Evolutionary conservation across 2,888 invertebrate species (phyloP).

Genomic region (Camponotus fellah): DNA sequence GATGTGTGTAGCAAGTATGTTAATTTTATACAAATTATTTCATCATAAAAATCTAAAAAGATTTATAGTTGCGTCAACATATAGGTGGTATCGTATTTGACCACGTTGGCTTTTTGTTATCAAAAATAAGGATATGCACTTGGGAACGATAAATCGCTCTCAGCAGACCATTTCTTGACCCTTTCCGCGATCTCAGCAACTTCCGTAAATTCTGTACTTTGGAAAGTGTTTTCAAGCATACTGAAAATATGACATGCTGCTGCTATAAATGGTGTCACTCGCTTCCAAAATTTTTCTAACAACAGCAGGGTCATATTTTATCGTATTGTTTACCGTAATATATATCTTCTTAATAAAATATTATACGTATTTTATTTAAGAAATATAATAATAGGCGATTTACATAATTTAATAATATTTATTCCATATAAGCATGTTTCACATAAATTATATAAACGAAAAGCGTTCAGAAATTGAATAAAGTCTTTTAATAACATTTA

Average conservation of each 20-base stretch:
- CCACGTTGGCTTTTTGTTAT: slow-evolving; percentile 23
- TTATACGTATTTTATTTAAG: background rate
- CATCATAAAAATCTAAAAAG: slow-evolving; percentile 15
- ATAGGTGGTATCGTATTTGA: background rate
- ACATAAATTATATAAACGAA: background rate
- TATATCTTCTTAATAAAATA: background rate
- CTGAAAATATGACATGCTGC: slow-evolving; percentile 37
- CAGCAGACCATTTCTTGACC: slow-evolving; percentile 45
- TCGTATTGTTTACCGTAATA: background rate
- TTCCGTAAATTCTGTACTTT: slow-evolving; percentile 51
- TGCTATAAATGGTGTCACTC: background rate
- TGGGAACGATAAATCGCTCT: slow-evolving; percentile 43
- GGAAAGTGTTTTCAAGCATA: slow-evolving; percentile 40
- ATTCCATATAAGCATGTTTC: background rate
- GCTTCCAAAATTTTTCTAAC: background rate
- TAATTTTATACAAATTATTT: background rate
- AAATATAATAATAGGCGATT: background rate
- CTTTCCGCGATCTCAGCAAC: slow-evolving; percentile 45
- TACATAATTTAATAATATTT: background rate
- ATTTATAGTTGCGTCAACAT: slow-evolving; percentile 26
- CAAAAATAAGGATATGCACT: slow-evolving; percentile 36
- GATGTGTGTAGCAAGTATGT: background rate
- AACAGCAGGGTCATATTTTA: background rate
- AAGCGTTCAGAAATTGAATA: background rate
- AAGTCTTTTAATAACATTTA: background rate